Base-by-base conservation (phyloP, 37 sponge, comb jelly and placozoan species). In the Hormiphora californensis region DNA sequence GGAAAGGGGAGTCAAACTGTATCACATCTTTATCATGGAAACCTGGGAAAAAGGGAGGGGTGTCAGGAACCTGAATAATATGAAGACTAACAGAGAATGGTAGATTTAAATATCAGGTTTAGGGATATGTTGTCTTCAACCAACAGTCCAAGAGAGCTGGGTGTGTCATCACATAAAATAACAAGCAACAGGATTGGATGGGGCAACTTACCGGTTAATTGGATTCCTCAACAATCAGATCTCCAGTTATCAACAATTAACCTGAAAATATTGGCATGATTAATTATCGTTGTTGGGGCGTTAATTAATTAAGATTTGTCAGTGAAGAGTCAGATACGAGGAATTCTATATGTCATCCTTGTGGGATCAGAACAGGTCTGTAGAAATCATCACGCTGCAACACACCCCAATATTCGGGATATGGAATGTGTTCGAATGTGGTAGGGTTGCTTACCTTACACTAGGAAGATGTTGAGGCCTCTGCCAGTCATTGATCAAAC, bases 61-160 rank as follows among this genome's bases (percentile, higher is more conserved):
- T n/a, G n/a, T n/a, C n/a, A n/a, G n/a, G n/a, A n/a, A n/a, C n/a
- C n/a, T n/a, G 51, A 17, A 46, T 12, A 46, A 46, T 46, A 12
- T 46, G 12, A 46, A 17, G 51, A 46, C 11, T 46, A 17, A 12
- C 8, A 17, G 8, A 8, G 12, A 46, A 17, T 17, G 11, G 12
- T 17, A 46, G 11, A 8, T 46, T 46, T 17, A 17, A 8, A 8
- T 46, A 73, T 73, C 81, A 73, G 81, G 38, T 40, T 40, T 41
- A 36, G 46, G 81, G 81, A 41, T 36, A 73, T 22, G 41, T 73
- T 73, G 41, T 73, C 81, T 33, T 73, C 81, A 73, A 12, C 44
- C 81, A 73, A 73, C 81, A 73, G 81, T 73, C 41, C 36, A 73
- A 73, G 81, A 73, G 81, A 73, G 81, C 81, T 73, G 81, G 81